Conservation (phyloP, 2,888 invertebrate genomes). For the Hofmannophila pseudospretella region DNA sequence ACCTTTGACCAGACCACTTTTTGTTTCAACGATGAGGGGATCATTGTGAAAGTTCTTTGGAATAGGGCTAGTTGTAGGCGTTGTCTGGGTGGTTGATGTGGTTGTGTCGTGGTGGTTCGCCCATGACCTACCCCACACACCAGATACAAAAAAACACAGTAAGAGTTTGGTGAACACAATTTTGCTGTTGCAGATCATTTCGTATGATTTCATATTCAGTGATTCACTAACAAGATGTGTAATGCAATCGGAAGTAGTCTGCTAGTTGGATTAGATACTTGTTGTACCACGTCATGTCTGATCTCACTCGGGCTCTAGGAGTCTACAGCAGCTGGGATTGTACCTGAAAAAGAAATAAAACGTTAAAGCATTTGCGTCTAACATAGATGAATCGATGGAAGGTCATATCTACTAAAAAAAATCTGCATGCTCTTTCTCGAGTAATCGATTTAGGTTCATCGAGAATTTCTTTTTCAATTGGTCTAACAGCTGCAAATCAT, state of each 20-base stretch:
- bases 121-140: conserved; percentile 63
- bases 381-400: background rate
- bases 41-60: conserved; percentile 79
- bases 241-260: conserved; percentile 61
- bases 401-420: too few relatives aligned
- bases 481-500: too few relatives aligned
- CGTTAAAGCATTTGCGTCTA: conserved; percentile 2
- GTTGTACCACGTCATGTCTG: conserved; percentile 68
- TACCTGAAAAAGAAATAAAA: conserved; percentile 45
- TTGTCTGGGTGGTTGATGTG: conserved; percentile 69
- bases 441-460: too few relatives aligned
- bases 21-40: conserved; percentile 89
- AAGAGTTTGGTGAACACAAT: conserved; percentile 65
- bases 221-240: conserved; percentile 41
- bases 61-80: conserved; percentile 62
- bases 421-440: too few relatives aligned
- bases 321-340: conserved; percentile 17
- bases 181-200: conserved; percentile 59
- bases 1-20: conserved; percentile 88
- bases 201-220: conserved; percentile 19
- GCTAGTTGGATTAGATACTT: conserved; percentile 62
- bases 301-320: conserved; percentile 21
- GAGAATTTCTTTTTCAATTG: too few relatives aligned
- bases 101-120: conserved; percentile 74
- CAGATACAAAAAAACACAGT: conserved; percentile 48